Percentiles rank a stretch among this genome's conserved stretches.
Conservation (phyloP, 2,797 vertebrate genomes). For the Xerus rutilus region DNA sequence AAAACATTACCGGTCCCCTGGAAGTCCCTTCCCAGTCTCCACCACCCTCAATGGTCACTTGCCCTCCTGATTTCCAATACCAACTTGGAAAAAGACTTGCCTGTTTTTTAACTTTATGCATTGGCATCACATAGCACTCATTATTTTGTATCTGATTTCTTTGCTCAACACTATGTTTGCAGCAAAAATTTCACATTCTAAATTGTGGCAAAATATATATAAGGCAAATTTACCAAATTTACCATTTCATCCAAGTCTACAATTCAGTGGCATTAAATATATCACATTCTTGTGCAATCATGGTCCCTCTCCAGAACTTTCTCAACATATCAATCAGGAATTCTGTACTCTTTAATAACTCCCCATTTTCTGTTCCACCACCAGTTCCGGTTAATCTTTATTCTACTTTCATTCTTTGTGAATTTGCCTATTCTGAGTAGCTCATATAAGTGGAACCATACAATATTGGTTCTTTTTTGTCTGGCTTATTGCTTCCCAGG, state of each 20-base stretch:
- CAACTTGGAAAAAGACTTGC: not conserved
- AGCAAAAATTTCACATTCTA: not conserved
- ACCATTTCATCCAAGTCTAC: not conserved
- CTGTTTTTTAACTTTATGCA: not conserved
- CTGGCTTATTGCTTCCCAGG: not conserved
- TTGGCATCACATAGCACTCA: not conserved
- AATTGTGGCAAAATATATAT: not conserved
- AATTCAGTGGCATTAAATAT: not conserved
- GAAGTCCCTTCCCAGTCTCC: not conserved
- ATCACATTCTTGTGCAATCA: not conserved
- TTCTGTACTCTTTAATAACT: not conserved
- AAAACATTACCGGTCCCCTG: not conserved
- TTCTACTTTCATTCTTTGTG: not conserved
- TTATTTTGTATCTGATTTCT: not conserved
- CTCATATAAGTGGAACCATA: not conserved
- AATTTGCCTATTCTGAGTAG: not conserved
- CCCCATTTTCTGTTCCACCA: too few species aligned
- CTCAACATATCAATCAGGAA: not conserved
- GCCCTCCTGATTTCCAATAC: not conserved
- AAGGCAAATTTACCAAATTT: conserved; percentile 43
- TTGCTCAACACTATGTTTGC: not conserved
- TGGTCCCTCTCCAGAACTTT: not conserved
- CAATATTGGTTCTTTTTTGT: not conserved
- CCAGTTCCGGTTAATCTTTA: not conserved
- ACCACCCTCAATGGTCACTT: not conserved